Evolutionary conservation across 2,888 invertebrate species (phyloP), one percentile per base, ranked within the genome.

Genomic region (Polyploca ridens): DNA sequence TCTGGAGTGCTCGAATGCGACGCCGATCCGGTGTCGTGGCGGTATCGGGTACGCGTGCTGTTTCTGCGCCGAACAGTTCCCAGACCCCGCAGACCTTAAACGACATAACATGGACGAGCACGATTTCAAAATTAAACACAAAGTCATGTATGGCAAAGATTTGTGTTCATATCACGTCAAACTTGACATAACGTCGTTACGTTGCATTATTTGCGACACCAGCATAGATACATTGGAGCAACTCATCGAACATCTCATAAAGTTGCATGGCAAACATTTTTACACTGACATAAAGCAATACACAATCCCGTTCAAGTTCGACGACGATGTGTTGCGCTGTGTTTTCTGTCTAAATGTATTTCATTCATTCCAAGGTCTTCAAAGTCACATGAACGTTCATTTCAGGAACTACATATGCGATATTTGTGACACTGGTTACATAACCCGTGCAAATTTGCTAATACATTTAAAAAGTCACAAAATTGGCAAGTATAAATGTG

Each of bases 381-480:
- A 77, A 5, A 76, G 80, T n/a, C 87, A 87, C 35, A 86, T 86
- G 83, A 77, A 89, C 49, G 71, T 78, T 0, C 92, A 92, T 65
- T 90, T 85, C 62, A 81, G 86, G 60, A 91, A 91, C 68, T 90
- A 82, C 46, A 72, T 87, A 1, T 92, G 91, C 58, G 82, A 85
- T 5, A 76, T 81, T 4, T 92, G 91, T 64, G 83, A 87, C 41
- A 84, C 86, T 0, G 90, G 90, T 0, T 91, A 89, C 57, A 84
- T 90, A 0, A 87, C 83, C 33, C 81, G 84, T 33, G 82, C 80
- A n/a, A 85, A 84, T 16, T 69, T 90, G 0, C 68, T 81, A 0
- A 78, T 84, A 11, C 91, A 91, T 66, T 78, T 79, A 0, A 81
- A 85, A 59, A 83, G 79, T 0, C 89, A 90, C 64, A 84, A 88